Percentiles rank a stretch among this genome's conserved stretches.
phyloP scores from a whole-genome alignment of 2,888 invertebrate genomes.

The Psococerastis gibbosa region DNA sequence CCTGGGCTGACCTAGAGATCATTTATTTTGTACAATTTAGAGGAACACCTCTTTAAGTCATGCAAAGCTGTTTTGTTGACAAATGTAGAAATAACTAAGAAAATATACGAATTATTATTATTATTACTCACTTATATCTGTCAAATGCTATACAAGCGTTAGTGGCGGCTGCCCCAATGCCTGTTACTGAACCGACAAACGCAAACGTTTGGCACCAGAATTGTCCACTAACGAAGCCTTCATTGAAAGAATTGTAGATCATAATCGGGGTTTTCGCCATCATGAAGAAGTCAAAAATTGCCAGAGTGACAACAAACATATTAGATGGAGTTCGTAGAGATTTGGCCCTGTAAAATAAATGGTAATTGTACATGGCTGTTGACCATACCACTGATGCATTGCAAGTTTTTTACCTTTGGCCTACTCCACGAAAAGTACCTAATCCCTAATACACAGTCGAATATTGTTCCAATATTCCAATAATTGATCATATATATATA shows the following conservation, averaged over 20 bases:
- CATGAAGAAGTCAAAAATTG: slow-evolving; percentile 70
- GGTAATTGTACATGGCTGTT: neutral
- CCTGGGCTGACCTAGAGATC: too few species aligned
- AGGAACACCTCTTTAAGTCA: too few species aligned
- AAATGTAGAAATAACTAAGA: too few species aligned
- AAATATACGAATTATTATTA: too few species aligned
- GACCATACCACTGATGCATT: too few species aligned
- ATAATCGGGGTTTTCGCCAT: slow-evolving; percentile 72
- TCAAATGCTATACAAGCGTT: slow-evolving; percentile 77
- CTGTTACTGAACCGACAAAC: slow-evolving; percentile 55
- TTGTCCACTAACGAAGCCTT: slow-evolving; percentile 54
- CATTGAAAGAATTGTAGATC: slow-evolving; percentile 63
- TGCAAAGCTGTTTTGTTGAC: too few species aligned
- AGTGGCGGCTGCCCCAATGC: slow-evolving; percentile 60
- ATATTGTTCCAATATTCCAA: too few species aligned
- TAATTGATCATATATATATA: too few species aligned
- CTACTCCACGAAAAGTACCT: too few species aligned
- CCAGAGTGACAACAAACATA: slow-evolving; percentile 63
- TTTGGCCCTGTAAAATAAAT: slow-evolving; percentile 37
- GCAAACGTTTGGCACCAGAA: slow-evolving; percentile 59
- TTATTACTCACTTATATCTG: slow-evolving; percentile 44
- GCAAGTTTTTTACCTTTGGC: too few species aligned
- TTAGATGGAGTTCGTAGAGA: slow-evolving; percentile 61
- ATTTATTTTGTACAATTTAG: too few species aligned
- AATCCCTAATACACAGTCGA: too few species aligned